A percentile compares a stretch with the other conserved stretches of the same genome.
Conservation (phyloP, 2,797 vertebrate species). For the Poeciliopsis turneri region DNA sequence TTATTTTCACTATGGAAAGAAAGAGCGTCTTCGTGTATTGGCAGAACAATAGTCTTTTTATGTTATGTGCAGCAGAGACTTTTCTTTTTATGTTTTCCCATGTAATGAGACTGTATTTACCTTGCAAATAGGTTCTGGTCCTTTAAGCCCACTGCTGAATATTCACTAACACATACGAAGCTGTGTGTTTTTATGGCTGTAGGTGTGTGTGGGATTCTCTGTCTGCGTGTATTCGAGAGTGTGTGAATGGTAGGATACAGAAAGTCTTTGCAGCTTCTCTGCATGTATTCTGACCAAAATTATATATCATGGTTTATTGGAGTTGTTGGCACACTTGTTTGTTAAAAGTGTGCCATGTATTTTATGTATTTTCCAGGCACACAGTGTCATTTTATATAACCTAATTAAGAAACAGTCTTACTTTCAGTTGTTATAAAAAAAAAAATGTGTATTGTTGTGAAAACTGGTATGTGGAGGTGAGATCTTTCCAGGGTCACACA, state of each 20-base stretch:
- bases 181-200: neutral
- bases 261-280: too few species aligned
- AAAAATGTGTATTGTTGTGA: too few species aligned
- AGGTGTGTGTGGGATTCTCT: neutral
- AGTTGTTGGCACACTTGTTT: neutral
- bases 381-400: too few species aligned
- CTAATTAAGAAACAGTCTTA: too few species aligned
- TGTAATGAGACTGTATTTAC: conserved; percentile 74
- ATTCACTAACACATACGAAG: neutral
- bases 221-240: neutral
- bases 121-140: conserved; percentile 27
- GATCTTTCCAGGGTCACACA: too few species aligned
- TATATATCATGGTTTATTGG: neutral
- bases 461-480: too few species aligned
- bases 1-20: neutral
- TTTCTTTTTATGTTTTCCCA: conserved; percentile 49
- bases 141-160: neutral
- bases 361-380: too few species aligned
- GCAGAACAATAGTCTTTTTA: conserved; percentile 61
- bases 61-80: conserved; percentile 39
- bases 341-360: too few species aligned
- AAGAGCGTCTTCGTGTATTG: neutral
- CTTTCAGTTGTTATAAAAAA: too few species aligned
- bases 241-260: neutral
- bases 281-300: neutral